Base-by-base conservation (phyloP, 2,113 vertebrate species). In the Myiagra hebetior region DNA sequence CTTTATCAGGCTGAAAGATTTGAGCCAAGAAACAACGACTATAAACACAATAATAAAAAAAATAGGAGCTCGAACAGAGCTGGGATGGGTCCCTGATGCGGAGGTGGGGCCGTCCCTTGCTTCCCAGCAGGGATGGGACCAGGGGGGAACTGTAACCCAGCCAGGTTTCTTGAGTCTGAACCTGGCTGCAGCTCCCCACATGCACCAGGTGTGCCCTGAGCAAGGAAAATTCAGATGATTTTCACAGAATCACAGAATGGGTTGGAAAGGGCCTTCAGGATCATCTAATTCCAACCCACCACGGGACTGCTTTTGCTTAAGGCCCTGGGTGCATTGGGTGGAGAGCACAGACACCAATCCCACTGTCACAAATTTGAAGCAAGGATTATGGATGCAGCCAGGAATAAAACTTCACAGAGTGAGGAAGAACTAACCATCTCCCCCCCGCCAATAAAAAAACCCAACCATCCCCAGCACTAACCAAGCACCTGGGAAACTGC, bases 1-100 rank as follows among this genome's bases (percentile, higher is more conserved):
- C 91, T 95, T 95, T 92, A 95, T 97, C 94, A 92, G 50, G 31
- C 89, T 93, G 91, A 77, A 89, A 65, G 89, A 94, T 87, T 93
- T 96, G 77, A 91, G 79, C 63, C n/a, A 55, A 85, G 68, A 90
- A 64, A 63, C 37, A 31, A 81, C 1, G 33, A 79, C 67, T 85
- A 78, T 37, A 92, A 94, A 87, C 11, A 35, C 64, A 82, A 37
- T 5, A 39, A 44, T 26, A 35, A 41, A 33, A 44, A 44, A 26
- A n/a, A 50, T 33, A 10, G 20, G 41, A 85, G 39, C 47, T 47
- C 0, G 0, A 68, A 76, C 39, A 68, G 67, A 63, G 74, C 33
- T 75, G 87, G 87, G 84, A 56, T 28, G 42, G 35, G n/a, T 11
- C 50, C 49, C 14, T 1, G 4, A 4, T 17, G 52, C n/a, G 44